These are phyloP conservation scores for Fragum sueziense DNA, from an alignment of 2,888 invertebrate genomes.

Conservation along the genomic window DNA sequence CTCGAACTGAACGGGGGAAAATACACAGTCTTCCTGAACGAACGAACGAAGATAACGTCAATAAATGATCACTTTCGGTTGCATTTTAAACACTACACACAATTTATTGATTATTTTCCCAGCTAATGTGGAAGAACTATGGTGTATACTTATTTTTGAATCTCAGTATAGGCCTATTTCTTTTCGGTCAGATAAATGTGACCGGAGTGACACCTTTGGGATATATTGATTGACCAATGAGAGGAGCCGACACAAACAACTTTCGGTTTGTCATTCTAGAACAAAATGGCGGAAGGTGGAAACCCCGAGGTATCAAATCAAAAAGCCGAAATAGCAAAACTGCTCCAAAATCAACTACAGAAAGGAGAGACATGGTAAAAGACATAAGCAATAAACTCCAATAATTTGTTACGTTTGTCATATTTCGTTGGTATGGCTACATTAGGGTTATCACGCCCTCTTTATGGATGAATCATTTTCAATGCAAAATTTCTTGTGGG, in stretches of 20 bases:
- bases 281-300: slow-evolving; percentile 77
- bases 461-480: slow-evolving; percentile 1
- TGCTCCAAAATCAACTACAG: slow-evolving; percentile 74
- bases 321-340: slow-evolving; percentile 76
- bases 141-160: no score
- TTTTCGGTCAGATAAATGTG: no score
- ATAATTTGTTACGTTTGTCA: background rate
- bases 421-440: no score
- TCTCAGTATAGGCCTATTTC: no score
- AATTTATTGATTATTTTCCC: no score
- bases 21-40: no score
- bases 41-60: no score
- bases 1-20: no score
- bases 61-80: no score
- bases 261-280: slow-evolving; percentile 53
- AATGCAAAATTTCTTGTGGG: slow-evolving; percentile 7
- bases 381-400: background rate
- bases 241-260: slow-evolving; percentile 9
- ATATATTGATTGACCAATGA: slow-evolving; percentile 27
- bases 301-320: slow-evolving; percentile 79
- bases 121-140: no score
- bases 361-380: slow-evolving; percentile 81
- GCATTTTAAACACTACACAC: no score
- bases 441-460: background rate
- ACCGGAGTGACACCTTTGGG: no score